These are phyloP conservation scores for Pseudochirops corinnae DNA, from an alignment of 2,797 vertebrate species.

Conservation along the genomic window DNA sequence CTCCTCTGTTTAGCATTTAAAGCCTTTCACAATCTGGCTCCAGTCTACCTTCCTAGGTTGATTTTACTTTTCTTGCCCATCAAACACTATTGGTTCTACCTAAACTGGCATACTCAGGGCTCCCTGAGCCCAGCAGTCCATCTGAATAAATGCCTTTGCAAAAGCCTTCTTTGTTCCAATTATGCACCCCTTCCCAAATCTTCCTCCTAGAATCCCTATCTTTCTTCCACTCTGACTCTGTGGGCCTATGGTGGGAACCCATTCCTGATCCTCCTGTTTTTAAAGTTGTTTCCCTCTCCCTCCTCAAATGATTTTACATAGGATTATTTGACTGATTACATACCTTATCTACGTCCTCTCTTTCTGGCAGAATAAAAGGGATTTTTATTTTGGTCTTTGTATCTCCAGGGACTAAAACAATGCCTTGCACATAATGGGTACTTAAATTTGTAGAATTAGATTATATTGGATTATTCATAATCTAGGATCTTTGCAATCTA, in stretches of 20 bases:
- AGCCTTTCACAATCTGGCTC: background rate
- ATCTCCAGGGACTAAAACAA: no score
- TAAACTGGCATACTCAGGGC: background rate
- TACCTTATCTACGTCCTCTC: background rate
- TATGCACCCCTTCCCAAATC: background rate
- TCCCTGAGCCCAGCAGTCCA: background rate
- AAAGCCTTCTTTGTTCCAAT: background rate
- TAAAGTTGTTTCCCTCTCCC: background rate
- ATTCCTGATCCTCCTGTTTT: background rate
- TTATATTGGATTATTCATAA: background rate
- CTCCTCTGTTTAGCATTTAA: background rate
- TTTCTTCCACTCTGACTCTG: background rate
- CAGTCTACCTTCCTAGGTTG: background rate
- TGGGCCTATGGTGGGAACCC: background rate
- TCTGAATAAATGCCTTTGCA: background rate
- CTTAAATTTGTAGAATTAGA: background rate
- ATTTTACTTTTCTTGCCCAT: background rate
- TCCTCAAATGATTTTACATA: background rate
- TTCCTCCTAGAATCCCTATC: background rate
- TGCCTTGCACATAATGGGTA: no score
- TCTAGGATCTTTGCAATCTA: background rate
- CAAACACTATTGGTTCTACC: background rate
- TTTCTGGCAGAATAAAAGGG: background rate
- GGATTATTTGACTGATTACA: background rate
- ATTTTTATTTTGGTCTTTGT: background rate